Percentiles rank a stretch among this genome's conserved stretches.
phyloP scores from a whole-genome alignment of 2,797 vertebrate genomes.

The Malurus leucopterus region DNA sequence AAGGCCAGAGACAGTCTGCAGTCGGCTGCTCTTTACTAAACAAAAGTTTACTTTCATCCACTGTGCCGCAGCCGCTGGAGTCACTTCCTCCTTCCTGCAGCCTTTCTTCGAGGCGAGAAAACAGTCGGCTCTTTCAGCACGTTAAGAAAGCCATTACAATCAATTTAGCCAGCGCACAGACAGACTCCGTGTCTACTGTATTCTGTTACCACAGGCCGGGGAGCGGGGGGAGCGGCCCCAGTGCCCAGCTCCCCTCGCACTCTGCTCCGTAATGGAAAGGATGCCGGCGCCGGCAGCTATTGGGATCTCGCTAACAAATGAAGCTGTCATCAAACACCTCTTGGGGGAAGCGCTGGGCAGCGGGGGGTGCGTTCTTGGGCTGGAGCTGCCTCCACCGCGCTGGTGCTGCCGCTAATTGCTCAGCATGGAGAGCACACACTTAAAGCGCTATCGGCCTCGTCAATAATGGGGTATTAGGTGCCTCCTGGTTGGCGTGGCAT shows the following conservation, averaged over 20 bases:
- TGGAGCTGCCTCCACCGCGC: conserved; percentile 60
- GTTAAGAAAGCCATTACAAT: conserved; percentile 71
- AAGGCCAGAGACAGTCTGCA: conserved; percentile 42
- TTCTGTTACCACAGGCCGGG: conserved; percentile 64
- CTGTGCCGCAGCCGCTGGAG: conserved; percentile 39
- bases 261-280: conserved; percentile 68
- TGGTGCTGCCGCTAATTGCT: conserved; percentile 71
- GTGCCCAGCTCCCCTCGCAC: conserved; percentile 56
- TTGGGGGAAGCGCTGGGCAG: conserved; percentile 48
- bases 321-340: conserved; percentile 73
- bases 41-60: conserved; percentile 68
- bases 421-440: conserved; percentile 60
- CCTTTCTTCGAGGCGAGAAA: conserved; percentile 73
- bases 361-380: background rate
- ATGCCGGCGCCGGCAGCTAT: conserved; percentile 72
- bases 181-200: conserved; percentile 73
- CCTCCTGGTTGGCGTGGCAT: conserved; percentile 63
- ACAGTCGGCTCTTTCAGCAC: conserved; percentile 66
- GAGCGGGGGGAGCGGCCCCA: conserved; percentile 14
- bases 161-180: conserved; percentile 70
- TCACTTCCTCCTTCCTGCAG: conserved; percentile 56
- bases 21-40: conserved; percentile 34
- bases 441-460: conserved; percentile 66
- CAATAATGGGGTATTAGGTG: conserved; percentile 75
- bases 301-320: conserved; percentile 68